Percentiles rank a stretch among this genome's conserved stretches.
phyloP scores from a whole-genome alignment of 1,140 invertebrate genomes.

The Heterodera carotae region DNA sequence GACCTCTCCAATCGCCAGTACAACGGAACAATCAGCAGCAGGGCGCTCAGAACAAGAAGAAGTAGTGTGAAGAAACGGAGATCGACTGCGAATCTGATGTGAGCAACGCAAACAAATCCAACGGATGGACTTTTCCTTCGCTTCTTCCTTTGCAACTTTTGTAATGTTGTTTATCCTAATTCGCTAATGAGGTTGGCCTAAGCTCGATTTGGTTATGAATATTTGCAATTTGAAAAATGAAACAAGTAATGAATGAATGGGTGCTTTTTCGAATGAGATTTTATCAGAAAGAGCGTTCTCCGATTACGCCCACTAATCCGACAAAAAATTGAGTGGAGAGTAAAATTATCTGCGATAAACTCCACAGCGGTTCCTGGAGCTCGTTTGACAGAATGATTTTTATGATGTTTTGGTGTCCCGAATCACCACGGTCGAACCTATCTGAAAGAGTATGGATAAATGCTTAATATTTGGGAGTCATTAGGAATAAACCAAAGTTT shows the following conservation, averaged over 20 bases:
- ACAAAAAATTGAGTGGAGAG: constrained; percentile 6
- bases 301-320: neutral
- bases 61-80: constrained; percentile 49
- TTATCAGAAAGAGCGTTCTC: neutral
- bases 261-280: neutral
- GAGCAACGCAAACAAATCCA: neutral
- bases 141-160: no score
- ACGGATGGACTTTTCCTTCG: no score
- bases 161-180: no score
- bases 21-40: constrained; percentile 43
- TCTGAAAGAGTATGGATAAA: constrained; percentile 16
- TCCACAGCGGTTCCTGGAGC: constrained; percentile 33
- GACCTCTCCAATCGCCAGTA: constrained; percentile 66
- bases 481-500: constrained; percentile 27
- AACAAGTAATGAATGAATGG: no score
- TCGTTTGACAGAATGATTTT: constrained; percentile 12
- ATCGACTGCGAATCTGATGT: neutral
- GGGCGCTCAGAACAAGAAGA: constrained; percentile 46
- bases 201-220: neutral
- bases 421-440: neutral
- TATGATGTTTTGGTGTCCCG: constrained; percentile 1
- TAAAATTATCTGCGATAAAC: neutral
- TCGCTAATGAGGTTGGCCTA: neutral
- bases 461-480: constrained; percentile 5
- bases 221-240: no score